phyloP scores from a whole-genome alignment of 23 tunicate genomes.

The Aplidium turbinatum region DNA sequence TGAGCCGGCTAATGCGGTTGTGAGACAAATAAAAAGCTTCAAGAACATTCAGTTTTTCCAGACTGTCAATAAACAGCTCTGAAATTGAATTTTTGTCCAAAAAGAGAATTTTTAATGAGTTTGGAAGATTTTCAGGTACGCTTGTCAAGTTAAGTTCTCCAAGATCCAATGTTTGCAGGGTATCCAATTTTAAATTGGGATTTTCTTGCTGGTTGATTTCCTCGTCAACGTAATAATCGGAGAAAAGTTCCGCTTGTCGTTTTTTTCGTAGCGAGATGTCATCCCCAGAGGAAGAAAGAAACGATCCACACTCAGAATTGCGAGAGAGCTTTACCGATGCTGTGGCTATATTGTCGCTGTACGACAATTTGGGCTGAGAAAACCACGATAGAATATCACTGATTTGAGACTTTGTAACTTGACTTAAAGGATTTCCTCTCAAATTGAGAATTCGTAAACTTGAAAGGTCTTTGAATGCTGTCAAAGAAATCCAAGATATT shows the following conservation, averaged over 20 bases:
- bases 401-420: slow-evolving; percentile 19
- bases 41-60: slow-evolving; percentile 9
- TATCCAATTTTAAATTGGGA: slow-evolving; percentile 1
- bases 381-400: no score
- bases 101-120: slow-evolving; percentile 30
- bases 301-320: no score
- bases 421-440: slow-evolving; percentile 42
- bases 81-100: slow-evolving; percentile 52
- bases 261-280: no score
- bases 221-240: neutral
- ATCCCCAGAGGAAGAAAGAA: no score
- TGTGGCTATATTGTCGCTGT: no score
- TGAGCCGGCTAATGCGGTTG: slow-evolving; percentile 38
- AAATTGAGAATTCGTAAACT: slow-evolving; percentile 34
- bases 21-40: slow-evolving; percentile 46
- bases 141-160: slow-evolving; percentile 34
- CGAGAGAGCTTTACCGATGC: no score
- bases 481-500: slow-evolving; percentile 56
- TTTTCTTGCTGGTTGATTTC: neutral
- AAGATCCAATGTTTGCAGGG: slow-evolving; percentile 38
- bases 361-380: no score
- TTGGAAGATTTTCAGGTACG: slow-evolving; percentile 31
- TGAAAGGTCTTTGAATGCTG: slow-evolving; percentile 49
- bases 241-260: no score
- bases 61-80: neutral